Conservation (phyloP, 2,797 vertebrate species). For the Chromobotia macracanthus region DNA sequence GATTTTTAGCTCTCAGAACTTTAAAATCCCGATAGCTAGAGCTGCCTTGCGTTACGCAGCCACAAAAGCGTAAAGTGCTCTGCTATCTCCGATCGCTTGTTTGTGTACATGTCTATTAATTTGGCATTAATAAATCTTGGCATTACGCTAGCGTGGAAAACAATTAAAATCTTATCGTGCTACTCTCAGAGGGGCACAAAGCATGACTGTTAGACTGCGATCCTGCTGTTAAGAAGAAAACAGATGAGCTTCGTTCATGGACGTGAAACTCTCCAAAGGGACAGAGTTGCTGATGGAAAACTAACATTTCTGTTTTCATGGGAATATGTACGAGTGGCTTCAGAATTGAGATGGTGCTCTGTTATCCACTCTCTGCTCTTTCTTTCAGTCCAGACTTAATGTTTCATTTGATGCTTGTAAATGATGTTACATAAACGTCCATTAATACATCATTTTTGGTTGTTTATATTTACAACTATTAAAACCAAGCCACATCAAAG, state of each 20-base stretch:
- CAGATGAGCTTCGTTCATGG: constrained; percentile 35
- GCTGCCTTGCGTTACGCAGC: not conserved
- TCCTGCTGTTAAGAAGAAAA: constrained; percentile 37
- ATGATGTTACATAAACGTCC: not conserved
- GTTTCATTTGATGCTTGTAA: not conserved
- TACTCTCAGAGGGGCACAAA: constrained; percentile 35
- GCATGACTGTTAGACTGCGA: constrained; percentile 42
- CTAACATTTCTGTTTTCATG: constrained; percentile 14
- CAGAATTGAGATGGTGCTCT: no score
- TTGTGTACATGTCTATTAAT: constrained; percentile 54
- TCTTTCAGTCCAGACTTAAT: not conserved
- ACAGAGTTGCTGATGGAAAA: constrained; percentile 22
- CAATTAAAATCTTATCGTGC: constrained; percentile 50
- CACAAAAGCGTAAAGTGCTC: constrained; percentile 22
- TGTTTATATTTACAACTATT: not conserved
- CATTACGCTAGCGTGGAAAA: constrained; percentile 41
- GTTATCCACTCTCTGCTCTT: no score
- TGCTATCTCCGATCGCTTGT: constrained; percentile 43
- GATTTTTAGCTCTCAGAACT: not conserved
- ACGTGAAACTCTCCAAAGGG: constrained; percentile 26
- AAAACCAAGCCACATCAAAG: not conserved
- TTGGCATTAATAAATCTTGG: constrained; percentile 53
- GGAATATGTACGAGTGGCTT: not conserved
- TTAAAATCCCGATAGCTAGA: not conserved
- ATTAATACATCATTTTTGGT: not conserved